These are phyloP conservation scores for Pharmacophagus antenor DNA, from an alignment of 2,888 invertebrate genomes.

Conservation along the genomic window DNA sequence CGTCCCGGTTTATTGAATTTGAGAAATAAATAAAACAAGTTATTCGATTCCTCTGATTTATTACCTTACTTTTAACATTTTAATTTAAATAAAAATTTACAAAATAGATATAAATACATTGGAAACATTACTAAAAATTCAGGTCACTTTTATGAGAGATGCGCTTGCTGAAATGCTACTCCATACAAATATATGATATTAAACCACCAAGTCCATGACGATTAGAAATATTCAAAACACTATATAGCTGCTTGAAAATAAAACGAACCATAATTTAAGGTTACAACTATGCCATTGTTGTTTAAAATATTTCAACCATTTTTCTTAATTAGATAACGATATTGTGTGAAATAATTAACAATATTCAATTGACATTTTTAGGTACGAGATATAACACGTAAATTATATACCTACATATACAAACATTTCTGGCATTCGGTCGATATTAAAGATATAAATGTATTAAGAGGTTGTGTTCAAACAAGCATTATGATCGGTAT, in stretches of 20 bases:
- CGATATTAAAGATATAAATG: neutral
- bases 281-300: slow-evolving; percentile 8
- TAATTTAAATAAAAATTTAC: slow-evolving; percentile 51
- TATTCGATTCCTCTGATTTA: slow-evolving; percentile 72
- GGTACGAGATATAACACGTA: neutral
- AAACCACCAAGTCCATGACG: neutral
- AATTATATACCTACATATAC: neutral
- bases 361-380: slow-evolving; percentile 6
- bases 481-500: neutral
- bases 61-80: slow-evolving; percentile 72
- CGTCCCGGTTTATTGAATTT: neutral
- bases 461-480: slow-evolving; percentile 10
- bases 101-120: slow-evolving; percentile 48
- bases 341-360: slow-evolving; percentile 10
- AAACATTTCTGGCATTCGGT: neutral
- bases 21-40: slow-evolving; percentile 33
- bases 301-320: slow-evolving; percentile 8
- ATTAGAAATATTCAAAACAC: slow-evolving; percentile 4
- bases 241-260: neutral
- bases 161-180: slow-evolving; percentile 15
- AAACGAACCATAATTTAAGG: slow-evolving; percentile 2
- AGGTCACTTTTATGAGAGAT: slow-evolving; percentile 49
- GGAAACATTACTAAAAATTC: slow-evolving; percentile 44
- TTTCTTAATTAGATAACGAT: slow-evolving; percentile 4
- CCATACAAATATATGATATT: neutral